Percentiles rank a stretch among this genome's conserved stretches.
phyloP scores from a whole-genome alignment of 2,797 vertebrate species.

The Meda fulgida region DNA sequence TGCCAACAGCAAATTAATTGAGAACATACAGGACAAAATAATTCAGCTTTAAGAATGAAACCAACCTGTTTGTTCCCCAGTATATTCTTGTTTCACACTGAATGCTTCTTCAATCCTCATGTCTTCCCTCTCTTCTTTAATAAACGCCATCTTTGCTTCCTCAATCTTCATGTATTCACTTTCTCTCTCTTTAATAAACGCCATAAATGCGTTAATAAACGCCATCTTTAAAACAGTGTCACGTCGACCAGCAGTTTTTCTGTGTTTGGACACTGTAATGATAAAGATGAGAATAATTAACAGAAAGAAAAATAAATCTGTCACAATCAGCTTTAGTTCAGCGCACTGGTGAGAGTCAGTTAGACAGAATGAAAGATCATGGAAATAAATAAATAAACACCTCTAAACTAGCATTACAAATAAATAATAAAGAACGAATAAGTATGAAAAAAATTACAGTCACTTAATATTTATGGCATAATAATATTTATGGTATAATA shows the following conservation, averaged over 20 bases:
- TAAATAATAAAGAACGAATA: no score
- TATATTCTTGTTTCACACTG: not conserved
- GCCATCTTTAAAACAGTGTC: no score
- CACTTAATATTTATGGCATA: not conserved
- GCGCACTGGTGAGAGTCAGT: not conserved
- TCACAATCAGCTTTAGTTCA: not conserved
- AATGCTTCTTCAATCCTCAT: not conserved
- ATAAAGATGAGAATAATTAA: not conserved
- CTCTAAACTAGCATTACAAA: not conserved
- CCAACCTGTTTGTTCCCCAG: not conserved
- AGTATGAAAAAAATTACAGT: no score
- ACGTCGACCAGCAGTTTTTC: not conserved
- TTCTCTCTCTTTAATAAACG: no score
- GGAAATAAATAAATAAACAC: no score
- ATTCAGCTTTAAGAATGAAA: not conserved
- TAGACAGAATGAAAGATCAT: not conserved
- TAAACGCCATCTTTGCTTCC: not conserved
- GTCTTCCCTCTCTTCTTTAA: not conserved
- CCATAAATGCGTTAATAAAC: no score
- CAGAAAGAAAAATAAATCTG: not conserved
- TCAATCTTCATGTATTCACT: no score
- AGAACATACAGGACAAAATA: not conserved
- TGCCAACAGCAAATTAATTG: no score
- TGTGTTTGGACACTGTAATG: not conserved
- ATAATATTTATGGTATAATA: no score